Conservation (phyloP, 2,797 vertebrate genomes). For the Channa striata region DNA sequence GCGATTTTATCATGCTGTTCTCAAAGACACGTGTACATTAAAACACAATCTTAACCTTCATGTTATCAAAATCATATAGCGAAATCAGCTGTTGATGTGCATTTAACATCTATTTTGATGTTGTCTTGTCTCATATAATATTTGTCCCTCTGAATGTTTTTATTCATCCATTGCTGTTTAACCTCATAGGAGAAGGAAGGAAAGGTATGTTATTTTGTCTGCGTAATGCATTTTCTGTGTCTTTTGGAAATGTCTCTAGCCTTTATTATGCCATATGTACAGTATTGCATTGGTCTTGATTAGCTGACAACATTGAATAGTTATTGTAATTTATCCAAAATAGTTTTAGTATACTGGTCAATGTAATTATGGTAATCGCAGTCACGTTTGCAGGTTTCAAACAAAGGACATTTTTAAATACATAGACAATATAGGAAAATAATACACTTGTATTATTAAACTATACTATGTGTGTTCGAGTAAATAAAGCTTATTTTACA, state of each 20-base stretch:
- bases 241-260: not conserved
- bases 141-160: constrained; percentile 62
- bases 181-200: constrained; percentile 81
- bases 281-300: too few species aligned
- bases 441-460: too few species aligned
- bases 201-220: constrained; percentile 74
- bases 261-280: too few species aligned
- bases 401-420: too few species aligned
- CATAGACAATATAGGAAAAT: too few species aligned
- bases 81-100: constrained; percentile 2
- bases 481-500: not conserved
- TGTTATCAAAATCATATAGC: not conserved
- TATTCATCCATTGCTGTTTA: constrained; percentile 57
- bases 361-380: too few species aligned
- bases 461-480: too few species aligned
- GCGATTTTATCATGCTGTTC: not conserved
- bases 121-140: constrained; percentile 48
- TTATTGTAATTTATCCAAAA: too few species aligned
- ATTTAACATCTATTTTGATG: constrained; percentile 42
- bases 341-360: too few species aligned
- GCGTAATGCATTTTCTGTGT: not conserved
- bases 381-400: too few species aligned
- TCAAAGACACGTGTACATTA: not conserved
- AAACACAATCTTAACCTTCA: not conserved
- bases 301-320: too few species aligned